Evolutionary conservation across 1,140 invertebrate species (phyloP).

Genomic region (Penaeus japonicus): DNA sequence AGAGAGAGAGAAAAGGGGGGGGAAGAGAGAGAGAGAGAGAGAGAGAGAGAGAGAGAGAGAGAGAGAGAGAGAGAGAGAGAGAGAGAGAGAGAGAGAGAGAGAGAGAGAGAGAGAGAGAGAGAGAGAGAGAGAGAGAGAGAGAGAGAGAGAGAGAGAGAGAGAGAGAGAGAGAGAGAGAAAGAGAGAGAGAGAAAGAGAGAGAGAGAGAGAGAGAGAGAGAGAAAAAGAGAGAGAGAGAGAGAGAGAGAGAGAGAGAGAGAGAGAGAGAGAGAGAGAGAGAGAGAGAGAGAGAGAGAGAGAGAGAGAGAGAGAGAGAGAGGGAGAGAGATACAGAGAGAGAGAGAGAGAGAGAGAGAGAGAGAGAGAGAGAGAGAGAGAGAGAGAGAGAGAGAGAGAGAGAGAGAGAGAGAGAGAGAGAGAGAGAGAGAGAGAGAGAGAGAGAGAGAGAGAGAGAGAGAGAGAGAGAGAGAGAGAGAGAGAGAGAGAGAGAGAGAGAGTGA

Average conservation of each 20-base stretch:
- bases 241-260: neutral
- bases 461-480: no score
- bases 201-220: neutral
- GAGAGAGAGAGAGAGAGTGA: no score
- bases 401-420: no score
- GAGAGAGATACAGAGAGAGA: neutral
- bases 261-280: neutral
- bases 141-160: no score
- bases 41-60: neutral
- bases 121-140: neutral
- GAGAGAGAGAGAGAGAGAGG: neutral
- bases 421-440: no score
- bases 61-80: conserved; percentile 24
- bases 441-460: no score
- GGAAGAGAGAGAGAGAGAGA: neutral
- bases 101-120: conserved; percentile 22
- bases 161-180: no score
- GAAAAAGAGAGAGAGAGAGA: neutral
- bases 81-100: conserved; percentile 15
- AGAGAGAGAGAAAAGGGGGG: neutral
- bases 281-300: neutral
- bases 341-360: no score
- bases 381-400: no score
- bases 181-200: neutral
- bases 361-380: no score